Percentiles rank a stretch among this genome's conserved stretches.
phyloP scores from a whole-genome alignment of 2,113 vertebrate species.

The Patagioenas fasciata region DNA sequence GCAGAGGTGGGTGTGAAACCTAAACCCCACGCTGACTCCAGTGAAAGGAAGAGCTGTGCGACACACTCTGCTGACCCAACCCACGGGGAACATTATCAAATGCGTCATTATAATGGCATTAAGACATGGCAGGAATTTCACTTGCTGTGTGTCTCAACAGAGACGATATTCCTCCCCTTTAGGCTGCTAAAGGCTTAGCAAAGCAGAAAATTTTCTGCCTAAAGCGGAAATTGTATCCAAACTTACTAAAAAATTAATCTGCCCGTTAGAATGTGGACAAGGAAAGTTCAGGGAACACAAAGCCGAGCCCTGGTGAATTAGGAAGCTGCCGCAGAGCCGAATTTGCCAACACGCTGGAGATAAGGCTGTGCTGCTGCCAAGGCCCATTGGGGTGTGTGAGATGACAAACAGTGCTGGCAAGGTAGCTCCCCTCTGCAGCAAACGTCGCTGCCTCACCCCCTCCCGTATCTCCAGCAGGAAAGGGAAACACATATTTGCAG shows the following conservation, averaged over 20 bases:
- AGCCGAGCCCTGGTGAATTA: not conserved
- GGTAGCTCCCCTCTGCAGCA: not conserved
- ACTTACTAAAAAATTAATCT: not conserved
- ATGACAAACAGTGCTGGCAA: not conserved
- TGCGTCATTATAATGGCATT: not conserved
- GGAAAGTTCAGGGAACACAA: not conserved
- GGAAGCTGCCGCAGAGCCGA: not conserved
- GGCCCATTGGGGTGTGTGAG: not conserved
- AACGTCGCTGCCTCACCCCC: not conserved
- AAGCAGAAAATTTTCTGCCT: not conserved
- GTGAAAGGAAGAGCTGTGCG: not conserved
- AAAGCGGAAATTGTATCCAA: not conserved
- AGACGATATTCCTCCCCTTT: not conserved
- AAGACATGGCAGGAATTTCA: not conserved
- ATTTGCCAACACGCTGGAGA: not conserved
- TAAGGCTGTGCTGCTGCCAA: not conserved
- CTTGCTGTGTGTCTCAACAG: not conserved
- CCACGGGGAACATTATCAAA: not conserved
- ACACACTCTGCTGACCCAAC: not conserved
- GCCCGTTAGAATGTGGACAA: not conserved
- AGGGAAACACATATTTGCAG: slow-evolving; percentile 19
- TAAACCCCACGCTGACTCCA: not conserved
- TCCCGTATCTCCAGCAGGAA: not conserved
- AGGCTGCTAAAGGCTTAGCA: not conserved
- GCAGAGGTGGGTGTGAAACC: not conserved